Conservation (phyloP, 2,888 invertebrate genomes). For the Caenorhabditis drosophilae region DNA sequence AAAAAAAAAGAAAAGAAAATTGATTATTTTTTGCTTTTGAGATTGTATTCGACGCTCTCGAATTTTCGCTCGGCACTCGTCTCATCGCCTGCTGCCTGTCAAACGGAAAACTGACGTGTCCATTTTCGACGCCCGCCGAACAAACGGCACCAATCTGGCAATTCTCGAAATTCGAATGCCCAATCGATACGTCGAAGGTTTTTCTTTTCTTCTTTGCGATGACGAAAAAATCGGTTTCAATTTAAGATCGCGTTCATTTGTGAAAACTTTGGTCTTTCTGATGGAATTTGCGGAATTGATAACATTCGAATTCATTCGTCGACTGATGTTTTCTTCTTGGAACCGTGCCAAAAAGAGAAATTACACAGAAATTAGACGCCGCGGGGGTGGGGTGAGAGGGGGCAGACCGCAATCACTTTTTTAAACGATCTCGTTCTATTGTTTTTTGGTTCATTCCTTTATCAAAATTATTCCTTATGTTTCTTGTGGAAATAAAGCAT, state of each 20-base stretch:
- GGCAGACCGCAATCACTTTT: too few relatives aligned
- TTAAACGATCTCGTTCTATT: too few relatives aligned
- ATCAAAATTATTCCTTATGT: too few relatives aligned
- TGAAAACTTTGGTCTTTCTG: conserved; percentile 53
- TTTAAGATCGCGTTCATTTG: conserved; percentile 63
- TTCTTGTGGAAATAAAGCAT: too few relatives aligned
- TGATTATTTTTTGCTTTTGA: too few relatives aligned
- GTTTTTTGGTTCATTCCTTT: too few relatives aligned
- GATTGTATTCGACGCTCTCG: conserved; percentile 49
- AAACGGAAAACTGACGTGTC: conserved; percentile 33
- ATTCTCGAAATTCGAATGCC: conserved; percentile 50
- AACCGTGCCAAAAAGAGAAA: conserved; percentile 54
- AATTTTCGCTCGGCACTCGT: conserved; percentile 41
- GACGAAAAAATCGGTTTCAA: too few relatives aligned
- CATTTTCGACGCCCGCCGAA: conserved; percentile 41
- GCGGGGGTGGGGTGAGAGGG: too few relatives aligned
- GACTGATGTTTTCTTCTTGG: conserved; percentile 53
- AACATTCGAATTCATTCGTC: conserved; percentile 55
- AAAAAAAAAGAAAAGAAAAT: too few relatives aligned
- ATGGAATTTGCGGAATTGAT: conserved; percentile 56
- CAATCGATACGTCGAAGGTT: conserved; percentile 33
- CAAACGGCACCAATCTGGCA: conserved; percentile 44
- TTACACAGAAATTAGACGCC: background rate
- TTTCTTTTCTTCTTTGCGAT: too few relatives aligned
- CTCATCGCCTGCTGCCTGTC: conserved; percentile 47